These are phyloP conservation scores for Cetoscarus ocellatus DNA, from an alignment of 2,797 vertebrate genomes.

Conservation along the genomic window DNA sequence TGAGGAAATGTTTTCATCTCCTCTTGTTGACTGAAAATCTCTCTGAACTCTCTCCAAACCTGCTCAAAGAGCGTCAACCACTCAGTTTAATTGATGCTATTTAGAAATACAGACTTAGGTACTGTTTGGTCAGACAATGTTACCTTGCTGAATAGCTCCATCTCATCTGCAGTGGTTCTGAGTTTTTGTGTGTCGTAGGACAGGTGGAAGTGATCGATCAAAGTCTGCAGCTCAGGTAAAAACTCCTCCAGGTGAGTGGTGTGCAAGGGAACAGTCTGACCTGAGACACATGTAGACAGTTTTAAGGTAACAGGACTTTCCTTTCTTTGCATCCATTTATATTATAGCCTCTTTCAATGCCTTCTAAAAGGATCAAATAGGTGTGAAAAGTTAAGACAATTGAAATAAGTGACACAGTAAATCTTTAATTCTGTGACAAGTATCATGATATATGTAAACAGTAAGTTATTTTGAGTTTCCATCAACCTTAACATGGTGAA, in stretches of 20 bases:
- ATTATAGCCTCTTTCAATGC: too few relatives aligned
- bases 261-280: conserved; percentile 39
- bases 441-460: too few relatives aligned
- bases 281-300: not conserved
- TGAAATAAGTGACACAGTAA: too few relatives aligned
- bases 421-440: too few relatives aligned
- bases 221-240: conserved; percentile 74
- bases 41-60: conserved; percentile 81
- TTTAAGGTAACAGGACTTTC: too few relatives aligned
- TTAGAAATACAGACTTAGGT: not conserved
- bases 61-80: conserved; percentile 27
- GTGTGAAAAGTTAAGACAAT: too few relatives aligned
- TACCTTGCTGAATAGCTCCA: conserved; percentile 82
- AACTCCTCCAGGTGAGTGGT: conserved; percentile 69
- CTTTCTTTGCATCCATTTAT: too few relatives aligned
- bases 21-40: conserved; percentile 82
- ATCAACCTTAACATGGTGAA: too few relatives aligned
- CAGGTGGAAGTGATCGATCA: conserved; percentile 80
- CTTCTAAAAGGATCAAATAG: too few relatives aligned
- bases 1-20: conserved; percentile 81
- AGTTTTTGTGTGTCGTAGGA: conserved; percentile 65
- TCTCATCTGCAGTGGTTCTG: conserved; percentile 77
- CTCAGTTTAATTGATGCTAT: not conserved
- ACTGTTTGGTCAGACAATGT: not conserved
- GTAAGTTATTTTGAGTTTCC: too few relatives aligned